A percentile compares a stretch with the other conserved stretches of the same genome.
These are phyloP conservation scores for Brachionus plicatilis DNA, from an alignment of 1,140 invertebrate genomes.

Conservation along the genomic window DNA sequence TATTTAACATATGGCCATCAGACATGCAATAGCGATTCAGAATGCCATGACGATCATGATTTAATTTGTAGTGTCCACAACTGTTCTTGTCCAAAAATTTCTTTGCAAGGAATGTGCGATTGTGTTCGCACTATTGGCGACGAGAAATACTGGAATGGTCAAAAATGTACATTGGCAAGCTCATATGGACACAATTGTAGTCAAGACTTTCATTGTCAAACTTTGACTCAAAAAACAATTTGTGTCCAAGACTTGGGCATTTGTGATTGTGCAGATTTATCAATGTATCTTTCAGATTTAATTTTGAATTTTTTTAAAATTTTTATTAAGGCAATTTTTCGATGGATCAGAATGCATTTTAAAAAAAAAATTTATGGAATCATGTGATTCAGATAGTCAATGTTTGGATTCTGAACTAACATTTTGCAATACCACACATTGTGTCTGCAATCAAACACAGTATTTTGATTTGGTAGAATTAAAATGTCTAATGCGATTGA, in stretches of 20 bases:
- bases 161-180: not conserved
- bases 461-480: not conserved
- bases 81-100: not conserved
- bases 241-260: not conserved
- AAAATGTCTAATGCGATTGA: not conserved
- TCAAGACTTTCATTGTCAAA: not conserved
- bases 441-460: not conserved
- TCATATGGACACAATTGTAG: not conserved
- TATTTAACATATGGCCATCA: not conserved
- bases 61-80: not conserved
- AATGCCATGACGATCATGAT: not conserved
- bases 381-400: too few relatives aligned
- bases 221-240: not conserved
- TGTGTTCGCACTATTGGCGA: not conserved
- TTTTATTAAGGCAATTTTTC: too few relatives aligned
- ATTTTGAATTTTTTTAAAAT: too few relatives aligned
- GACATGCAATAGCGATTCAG: not conserved
- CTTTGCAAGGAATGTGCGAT: not conserved
- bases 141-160: not conserved
- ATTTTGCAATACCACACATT: too few relatives aligned
- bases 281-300: too few relatives aligned
- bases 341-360: too few relatives aligned
- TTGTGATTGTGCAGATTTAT: not conserved
- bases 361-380: too few relatives aligned
- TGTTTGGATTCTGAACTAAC: too few relatives aligned